Evolutionary conservation across 2,113 vertebrate species (phyloP), one percentile per base, ranked within the genome.

Genomic region (Gila orcuttii): DNA sequence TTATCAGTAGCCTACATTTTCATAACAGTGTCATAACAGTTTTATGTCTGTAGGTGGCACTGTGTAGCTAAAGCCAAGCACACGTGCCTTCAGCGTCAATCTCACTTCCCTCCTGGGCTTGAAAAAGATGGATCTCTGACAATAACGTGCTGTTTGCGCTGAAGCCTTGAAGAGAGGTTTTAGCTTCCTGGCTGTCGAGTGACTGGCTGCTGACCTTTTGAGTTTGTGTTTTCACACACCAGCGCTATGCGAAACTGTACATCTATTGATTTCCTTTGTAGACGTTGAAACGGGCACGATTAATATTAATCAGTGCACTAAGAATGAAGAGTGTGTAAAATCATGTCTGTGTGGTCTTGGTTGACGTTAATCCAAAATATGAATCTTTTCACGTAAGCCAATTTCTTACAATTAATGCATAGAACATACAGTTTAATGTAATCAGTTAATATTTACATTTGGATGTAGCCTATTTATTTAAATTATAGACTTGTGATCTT

Each of bases 31-130:
- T 62, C 8, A 19, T 2, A 10, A 77, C 60, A 69, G 42, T 42
- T 47, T 25, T 36, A 4, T 1, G 12, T 52, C 94, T 90, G 57
- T 90, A 94, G 94, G 91, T 89, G 94, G 93, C 94, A 91, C 90
- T 94, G 92, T 94, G 91, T 91, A 74, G 91, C 89, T 90, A 90
- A 84, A 68, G 62, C 39, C 45, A 68, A 83, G n/a, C 59, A 66
- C 13, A 6, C 11, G 28, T n/a, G 25, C 50, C 50, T 6, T 4
- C 33, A 28, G 76, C 25, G n/a, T 55, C 10, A 62, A 25, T 7
- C 55, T 31, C 50, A 84, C 21, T 79, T 57, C 42, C 71, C 42
- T 3, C 66, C 47, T 45, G 25, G 13, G 23, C 55, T 86, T 0
- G 5, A 47, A 39, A n/a, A 36, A 33, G 31, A 57, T 8, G 3